Evolutionary conservation across 23 tunicate species (phyloP).

Genomic region (Phallusia fumigata): DNA sequence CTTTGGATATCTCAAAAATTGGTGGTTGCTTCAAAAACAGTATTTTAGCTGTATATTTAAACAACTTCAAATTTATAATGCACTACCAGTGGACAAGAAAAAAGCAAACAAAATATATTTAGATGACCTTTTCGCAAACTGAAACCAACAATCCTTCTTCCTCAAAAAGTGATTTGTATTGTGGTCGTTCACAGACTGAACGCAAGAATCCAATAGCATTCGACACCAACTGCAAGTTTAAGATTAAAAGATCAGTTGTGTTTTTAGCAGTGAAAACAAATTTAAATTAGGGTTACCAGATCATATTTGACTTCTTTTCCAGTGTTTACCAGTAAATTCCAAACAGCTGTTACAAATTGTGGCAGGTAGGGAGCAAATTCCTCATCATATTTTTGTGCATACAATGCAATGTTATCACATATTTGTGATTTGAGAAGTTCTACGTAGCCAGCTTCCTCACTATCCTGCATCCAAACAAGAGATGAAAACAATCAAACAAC

Average conservation of each 20-base stretch:
- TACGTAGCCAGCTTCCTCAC: conserved; percentile 78
- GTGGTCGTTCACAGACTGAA: conserved; percentile 76
- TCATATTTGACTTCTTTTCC: conserved; percentile 93
- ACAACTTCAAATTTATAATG: too few relatives aligned
- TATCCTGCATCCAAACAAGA: conserved; percentile 47
- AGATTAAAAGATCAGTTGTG: not conserved
- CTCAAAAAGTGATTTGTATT: conserved; percentile 73
- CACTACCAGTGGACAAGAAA: too few relatives aligned
- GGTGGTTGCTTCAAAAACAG: not conserved
- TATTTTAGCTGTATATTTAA: too few relatives aligned
- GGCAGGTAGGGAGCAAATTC: conserved; percentile 73
- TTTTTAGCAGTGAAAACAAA: not conserved
- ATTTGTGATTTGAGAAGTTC: conserved; percentile 91
- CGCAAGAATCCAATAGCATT: conserved; percentile 85
- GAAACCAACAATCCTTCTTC: conserved; percentile 69
- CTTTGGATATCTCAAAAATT: not conserved
- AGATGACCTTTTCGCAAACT: conserved; percentile 89
- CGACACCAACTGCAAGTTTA: conserved; percentile 56
- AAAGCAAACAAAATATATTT: too few relatives aligned
- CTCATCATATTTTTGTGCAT: conserved; percentile 98
- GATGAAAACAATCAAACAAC: too few relatives aligned
- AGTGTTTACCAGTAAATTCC: conserved; percentile 82
- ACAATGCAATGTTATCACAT: conserved; percentile 84
- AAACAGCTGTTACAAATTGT: conserved; percentile 81
- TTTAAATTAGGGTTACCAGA: conserved; percentile 23